These are phyloP conservation scores for Etia nguti DNA, from an alignment of 2,113 vertebrate genomes.

Conservation along the genomic window DNA sequence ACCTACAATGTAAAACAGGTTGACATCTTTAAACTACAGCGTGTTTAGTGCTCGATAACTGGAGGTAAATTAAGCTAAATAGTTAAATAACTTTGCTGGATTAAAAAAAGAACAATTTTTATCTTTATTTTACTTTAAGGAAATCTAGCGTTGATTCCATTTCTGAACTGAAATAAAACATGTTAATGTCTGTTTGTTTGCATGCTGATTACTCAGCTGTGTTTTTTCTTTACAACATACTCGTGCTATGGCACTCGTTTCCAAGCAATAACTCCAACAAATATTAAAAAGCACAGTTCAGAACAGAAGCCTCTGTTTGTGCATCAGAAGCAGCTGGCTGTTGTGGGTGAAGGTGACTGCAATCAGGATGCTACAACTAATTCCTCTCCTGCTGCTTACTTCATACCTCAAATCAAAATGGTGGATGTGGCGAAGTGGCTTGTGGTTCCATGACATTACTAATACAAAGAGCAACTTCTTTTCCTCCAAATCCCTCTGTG, in stretches of 20 bases:
- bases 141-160: not conserved
- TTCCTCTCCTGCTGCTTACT: not conserved
- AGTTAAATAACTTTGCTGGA: not conserved
- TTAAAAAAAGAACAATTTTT: not conserved
- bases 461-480: accelerated
- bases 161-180: not conserved
- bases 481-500: not conserved
- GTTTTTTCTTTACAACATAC: not conserved
- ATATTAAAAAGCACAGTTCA: not conserved
- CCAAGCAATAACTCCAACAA: not conserved
- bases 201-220: not conserved
- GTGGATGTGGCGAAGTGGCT: not conserved
- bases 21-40: not conserved
- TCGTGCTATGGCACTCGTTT: not conserved
- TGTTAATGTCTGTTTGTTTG: not conserved
- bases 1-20: not conserved
- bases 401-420: not conserved
- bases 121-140: not conserved
- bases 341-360: not conserved
- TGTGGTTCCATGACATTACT: not conserved
- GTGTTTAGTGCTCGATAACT: accelerated
- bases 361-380: not conserved
- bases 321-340: not conserved
- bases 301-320: accelerated
- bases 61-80: not conserved